These are phyloP conservation scores for Delphinapterus leucas DNA, from an alignment of 2,113 vertebrate species.

Conservation along the genomic window DNA sequence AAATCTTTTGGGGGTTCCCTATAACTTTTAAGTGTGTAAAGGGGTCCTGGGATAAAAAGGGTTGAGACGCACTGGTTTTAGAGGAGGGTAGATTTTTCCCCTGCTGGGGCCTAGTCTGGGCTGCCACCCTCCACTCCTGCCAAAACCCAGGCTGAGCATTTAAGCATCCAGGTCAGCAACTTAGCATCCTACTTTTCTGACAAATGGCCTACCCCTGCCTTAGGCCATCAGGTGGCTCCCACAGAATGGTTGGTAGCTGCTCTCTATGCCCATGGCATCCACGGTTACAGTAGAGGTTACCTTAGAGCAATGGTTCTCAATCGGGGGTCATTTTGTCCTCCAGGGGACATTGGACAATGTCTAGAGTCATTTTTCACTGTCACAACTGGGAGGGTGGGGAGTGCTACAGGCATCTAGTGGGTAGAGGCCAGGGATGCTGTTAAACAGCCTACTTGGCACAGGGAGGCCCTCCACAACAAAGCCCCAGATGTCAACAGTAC, in stretches of 20 bases:
- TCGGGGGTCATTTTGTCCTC: not conserved
- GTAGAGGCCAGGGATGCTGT: not conserved
- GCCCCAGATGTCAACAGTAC: not conserved
- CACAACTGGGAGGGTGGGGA: not conserved
- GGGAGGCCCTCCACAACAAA: not conserved
- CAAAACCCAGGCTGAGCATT: not conserved
- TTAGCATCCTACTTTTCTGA: slow-evolving; percentile 32
- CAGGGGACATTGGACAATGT: slow-evolving; percentile 4
- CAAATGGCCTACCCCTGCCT: not conserved
- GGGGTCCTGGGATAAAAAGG: not conserved
- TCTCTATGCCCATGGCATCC: not conserved
- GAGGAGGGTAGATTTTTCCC: not conserved
- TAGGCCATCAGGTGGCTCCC: not conserved
- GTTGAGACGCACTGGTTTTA: not conserved
- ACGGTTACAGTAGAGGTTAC: not conserved
- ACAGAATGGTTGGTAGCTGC: not conserved
- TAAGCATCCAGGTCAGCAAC: not conserved
- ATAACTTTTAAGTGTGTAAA: slow-evolving; percentile 12
- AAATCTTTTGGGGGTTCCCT: not conserved
- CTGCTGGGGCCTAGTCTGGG: not conserved
- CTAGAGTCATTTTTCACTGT: slow-evolving; percentile 1
- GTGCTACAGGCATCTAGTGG: not conserved
- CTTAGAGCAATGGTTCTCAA: not conserved
- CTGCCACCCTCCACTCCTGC: not conserved
- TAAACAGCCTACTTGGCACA: not conserved